Evolutionary conservation across 2,797 vertebrate species (phyloP), one percentile per base, ranked within the genome.

Genomic region (Poecilia wingei): DNA sequence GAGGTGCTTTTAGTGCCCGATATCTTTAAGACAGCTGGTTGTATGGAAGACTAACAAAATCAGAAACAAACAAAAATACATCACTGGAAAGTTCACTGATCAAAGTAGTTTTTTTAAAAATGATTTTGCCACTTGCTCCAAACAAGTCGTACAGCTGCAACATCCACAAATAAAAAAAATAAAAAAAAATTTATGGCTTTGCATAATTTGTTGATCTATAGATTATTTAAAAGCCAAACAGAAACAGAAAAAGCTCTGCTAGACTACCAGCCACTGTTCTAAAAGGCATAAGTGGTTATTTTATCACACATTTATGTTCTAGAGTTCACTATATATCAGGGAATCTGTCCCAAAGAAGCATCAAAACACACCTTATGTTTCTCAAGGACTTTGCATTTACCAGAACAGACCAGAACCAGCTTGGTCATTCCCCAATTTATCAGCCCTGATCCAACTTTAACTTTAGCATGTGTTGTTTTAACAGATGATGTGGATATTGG

Each of bases 1-100:
- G 59, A 61, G 14, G 6, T 33, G 59, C 59, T 33, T 31, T 61
- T 33, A 57, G 22, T 79, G 47, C 69, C 43, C 36, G 69, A 79
- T 69, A 80, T 53, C 57, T 45, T 31, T 18, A 33, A 61, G 31
- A 31, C 36, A 41, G 20, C 36, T 25, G 33, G 61, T 22, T 39
- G 18, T 4, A 22, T 39, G 33, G 61, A 39, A 20, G 7, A 10
- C 61, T 39, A 36, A 6, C 33, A 66, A 39, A 66, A 25, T 43
- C 1, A 70, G 25, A 43, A 70, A 43, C 12, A 69, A 69, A 69
- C 22, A 70, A 20, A 66, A 43, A 45, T 43, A 43, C 3, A 14
- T 14, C 25, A 55, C 20, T 25, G 20, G 20, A 61, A n/a, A 14
- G 2, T 25, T 55, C 25, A n/a, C 8, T 57, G 25, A 57, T 57